Base-by-base conservation (phyloP, 2,797 vertebrate genomes). In the Coendou prehensilis region DNA sequence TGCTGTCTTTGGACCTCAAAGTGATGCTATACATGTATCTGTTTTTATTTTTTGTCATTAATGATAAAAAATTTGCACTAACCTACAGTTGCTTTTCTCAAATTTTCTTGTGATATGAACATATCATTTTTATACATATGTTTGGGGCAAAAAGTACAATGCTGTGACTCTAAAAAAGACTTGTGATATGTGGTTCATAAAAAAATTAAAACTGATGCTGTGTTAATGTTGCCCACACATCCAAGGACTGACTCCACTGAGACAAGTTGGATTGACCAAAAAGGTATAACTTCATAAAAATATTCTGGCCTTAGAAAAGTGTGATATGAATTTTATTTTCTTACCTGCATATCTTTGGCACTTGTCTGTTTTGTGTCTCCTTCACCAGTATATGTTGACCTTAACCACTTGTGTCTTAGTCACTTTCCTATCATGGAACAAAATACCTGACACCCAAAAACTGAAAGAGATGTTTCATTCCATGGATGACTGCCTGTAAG, bases 161-260 rank as follows among this genome's bases (percentile, higher is more conserved):
- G 18, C 1, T 56, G 14, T 78, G 14, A 18, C 4, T 30, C 56
- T 75, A 26, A 73, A 86, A 57, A 26, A 45, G 14, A 86, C 33
- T 64, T 84, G 28, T 69, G 20, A 33, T n/a, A 26, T 10, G 22
- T 69, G 26, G 10, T 5, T 67, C 26, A 41, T 4, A 67, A 73
- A 45, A 67, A 83, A 82, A 83, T 52, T n/a, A 1, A 28, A 78
- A 9, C 1, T 28, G 15, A 61, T 69, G 8, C 54, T 33, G 14
- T 9, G 3, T 59, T 73, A 47, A 37, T 17, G 37, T 63, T 82
- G 11, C 0, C 1, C 9, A 2, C 6, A n/a, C 1, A 13, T 6
- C 37, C 26, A 76, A 91, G 4, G 1, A 76, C 37, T 95, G 50
- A 17, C 11, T 18, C 8, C 30, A 64, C 45, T 81, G 28, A 90